Evolutionary conservation across 2,888 invertebrate species (phyloP).

Genomic region (Pteria penguin): DNA sequence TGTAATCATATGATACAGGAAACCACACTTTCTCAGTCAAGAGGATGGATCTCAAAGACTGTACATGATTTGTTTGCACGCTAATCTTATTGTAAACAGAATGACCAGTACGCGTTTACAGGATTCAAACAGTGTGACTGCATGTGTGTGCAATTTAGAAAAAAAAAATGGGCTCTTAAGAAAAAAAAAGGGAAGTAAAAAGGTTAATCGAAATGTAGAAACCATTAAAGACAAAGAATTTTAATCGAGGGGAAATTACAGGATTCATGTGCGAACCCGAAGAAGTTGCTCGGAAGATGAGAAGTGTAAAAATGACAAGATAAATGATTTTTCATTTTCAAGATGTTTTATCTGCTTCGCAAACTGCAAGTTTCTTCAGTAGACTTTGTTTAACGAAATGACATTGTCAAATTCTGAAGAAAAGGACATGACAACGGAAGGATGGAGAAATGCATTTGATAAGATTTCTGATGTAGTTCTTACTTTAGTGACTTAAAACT

Average conservation of each 20-base stretch:
- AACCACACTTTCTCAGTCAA: constrained; percentile 7
- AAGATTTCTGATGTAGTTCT: too few species aligned
- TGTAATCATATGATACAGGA: constrained; percentile 17
- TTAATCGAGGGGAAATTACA: constrained; percentile 8
- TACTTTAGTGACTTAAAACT: too few species aligned
- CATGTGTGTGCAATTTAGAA: neutral
- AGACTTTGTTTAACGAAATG: constrained; percentile 4
- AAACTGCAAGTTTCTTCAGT: constrained; percentile 21
- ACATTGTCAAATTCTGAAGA: neutral
- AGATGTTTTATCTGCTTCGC: constrained; percentile 9
- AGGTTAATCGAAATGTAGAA: constrained; percentile 6
- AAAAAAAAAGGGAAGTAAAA: constrained; percentile 23
- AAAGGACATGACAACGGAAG: neutral
- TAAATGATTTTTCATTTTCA: neutral
- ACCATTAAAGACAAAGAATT: constrained; percentile 7
- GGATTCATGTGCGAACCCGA: constrained; percentile 14
- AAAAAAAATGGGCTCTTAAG: constrained; percentile 13
- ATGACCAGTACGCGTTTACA: too few species aligned
- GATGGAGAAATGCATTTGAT: constrained; percentile 6
- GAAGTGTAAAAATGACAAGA: constrained; percentile 14
- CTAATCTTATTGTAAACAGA: constrained; percentile 11
- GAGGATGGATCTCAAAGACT: neutral
- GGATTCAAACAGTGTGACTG: too few species aligned
- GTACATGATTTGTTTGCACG: neutral
- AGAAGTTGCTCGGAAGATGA: constrained; percentile 19